Evolutionary conservation across 2,113 vertebrate genomes (phyloP).

Genomic region (Petrocephalus microphthalmus): DNA sequence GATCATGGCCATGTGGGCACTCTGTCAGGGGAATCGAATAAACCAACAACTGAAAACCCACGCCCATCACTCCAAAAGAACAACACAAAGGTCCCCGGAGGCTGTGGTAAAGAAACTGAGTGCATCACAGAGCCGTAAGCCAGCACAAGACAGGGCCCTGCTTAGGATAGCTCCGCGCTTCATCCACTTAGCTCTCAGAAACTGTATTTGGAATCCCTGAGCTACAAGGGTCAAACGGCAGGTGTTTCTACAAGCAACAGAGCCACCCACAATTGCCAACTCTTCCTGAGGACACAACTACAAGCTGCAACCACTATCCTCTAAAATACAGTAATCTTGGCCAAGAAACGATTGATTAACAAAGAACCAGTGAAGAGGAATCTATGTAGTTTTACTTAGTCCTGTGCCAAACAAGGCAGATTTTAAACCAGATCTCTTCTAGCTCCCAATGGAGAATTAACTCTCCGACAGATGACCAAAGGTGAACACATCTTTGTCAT

Average conservation of each 20-base stretch:
- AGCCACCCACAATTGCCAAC: background rate
- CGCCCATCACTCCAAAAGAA: background rate
- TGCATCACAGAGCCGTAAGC: background rate
- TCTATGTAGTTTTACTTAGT: background rate
- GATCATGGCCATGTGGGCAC: constrained; percentile 93
- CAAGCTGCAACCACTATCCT: background rate
- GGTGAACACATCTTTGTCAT: background rate
- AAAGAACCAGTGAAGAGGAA: background rate
- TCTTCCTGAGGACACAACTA: background rate
- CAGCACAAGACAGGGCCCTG: background rate
- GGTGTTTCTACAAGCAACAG: background rate
- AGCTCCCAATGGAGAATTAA: background rate
- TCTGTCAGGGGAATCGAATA: constrained; percentile 54
- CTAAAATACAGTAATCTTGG: background rate
- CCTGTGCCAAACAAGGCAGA: background rate
- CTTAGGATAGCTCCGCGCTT: background rate
- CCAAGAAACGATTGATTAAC: background rate
- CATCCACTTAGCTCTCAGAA: background rate
- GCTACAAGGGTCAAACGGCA: background rate
- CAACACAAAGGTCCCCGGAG: background rate
- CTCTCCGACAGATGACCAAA: background rate
- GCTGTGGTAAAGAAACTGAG: background rate
- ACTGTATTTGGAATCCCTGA: background rate
- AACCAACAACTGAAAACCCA: background rate
- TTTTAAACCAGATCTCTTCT: background rate